Evolutionary conservation across 2,113 vertebrate species (phyloP).

Genomic region (Apodemus speciosus): DNA sequence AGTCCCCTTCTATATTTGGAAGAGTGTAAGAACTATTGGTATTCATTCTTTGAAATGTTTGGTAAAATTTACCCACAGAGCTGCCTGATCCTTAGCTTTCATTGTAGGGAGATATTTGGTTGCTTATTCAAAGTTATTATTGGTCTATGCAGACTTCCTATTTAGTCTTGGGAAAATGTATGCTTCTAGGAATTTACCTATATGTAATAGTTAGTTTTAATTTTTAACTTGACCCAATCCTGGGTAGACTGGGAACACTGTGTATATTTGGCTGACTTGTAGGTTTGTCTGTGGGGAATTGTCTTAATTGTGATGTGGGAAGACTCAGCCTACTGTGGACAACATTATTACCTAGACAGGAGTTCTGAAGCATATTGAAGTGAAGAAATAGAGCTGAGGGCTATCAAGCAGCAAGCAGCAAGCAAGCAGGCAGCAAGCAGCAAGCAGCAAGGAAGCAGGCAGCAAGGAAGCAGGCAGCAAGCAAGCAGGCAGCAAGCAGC

Average conservation of each 20-base stretch:
- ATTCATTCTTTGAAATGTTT: constrained; percentile 4
- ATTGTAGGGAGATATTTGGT: background rate
- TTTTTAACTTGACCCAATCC: background rate
- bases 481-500: no score
- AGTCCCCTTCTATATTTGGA: background rate
- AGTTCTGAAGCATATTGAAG: background rate
- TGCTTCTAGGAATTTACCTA: background rate
- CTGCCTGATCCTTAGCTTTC: background rate
- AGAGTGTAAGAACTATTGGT: background rate
- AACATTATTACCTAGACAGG: background rate
- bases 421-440: no score
- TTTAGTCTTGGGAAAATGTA: background rate
- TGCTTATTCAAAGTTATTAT: background rate
- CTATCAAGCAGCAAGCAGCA: background rate
- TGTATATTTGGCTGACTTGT: background rate
- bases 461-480: background rate
- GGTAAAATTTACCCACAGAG: background rate
- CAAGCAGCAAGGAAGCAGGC: background rate
- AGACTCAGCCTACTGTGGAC: background rate
- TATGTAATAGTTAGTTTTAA: background rate
- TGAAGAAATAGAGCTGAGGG: no score
- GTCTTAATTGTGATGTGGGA: background rate
- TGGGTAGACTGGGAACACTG: background rate
- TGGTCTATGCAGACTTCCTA: background rate
- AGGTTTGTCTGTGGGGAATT: background rate